phyloP scores from a whole-genome alignment of 2,797 vertebrate genomes.

The Chaenodraco wilsoni region DNA sequence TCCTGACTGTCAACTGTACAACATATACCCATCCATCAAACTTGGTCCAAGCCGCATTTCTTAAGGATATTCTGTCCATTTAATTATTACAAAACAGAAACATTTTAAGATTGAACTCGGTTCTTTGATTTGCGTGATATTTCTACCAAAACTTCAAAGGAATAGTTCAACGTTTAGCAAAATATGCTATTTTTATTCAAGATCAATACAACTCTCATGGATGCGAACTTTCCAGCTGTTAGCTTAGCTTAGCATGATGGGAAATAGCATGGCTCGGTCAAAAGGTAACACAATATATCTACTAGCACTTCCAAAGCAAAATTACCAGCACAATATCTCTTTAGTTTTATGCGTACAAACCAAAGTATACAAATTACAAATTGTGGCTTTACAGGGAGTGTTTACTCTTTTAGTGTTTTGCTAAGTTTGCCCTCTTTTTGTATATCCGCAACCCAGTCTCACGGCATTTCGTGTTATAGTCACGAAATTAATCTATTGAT shows the following conservation, averaged over 20 bases:
- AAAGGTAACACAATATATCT: no score
- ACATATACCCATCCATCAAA: constrained; percentile 1
- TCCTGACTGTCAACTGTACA: background rate
- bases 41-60: background rate
- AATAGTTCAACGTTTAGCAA: background rate
- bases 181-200: background rate
- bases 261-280: no score
- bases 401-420: background rate
- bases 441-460: no score
- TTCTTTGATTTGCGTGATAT: background rate
- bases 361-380: background rate
- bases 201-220: background rate
- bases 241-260: background rate
- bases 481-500: no score
- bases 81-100: background rate
- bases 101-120: background rate
- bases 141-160: background rate
- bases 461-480: no score
- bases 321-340: background rate
- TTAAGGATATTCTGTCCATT: background rate
- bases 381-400: background rate
- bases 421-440: background rate
- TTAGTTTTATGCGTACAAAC: background rate
- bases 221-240: background rate
- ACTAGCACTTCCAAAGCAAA: background rate